These are phyloP conservation scores for Eidolon dupreanum DNA, from an alignment of 2,797 vertebrate genomes.

Conservation along the genomic window DNA sequence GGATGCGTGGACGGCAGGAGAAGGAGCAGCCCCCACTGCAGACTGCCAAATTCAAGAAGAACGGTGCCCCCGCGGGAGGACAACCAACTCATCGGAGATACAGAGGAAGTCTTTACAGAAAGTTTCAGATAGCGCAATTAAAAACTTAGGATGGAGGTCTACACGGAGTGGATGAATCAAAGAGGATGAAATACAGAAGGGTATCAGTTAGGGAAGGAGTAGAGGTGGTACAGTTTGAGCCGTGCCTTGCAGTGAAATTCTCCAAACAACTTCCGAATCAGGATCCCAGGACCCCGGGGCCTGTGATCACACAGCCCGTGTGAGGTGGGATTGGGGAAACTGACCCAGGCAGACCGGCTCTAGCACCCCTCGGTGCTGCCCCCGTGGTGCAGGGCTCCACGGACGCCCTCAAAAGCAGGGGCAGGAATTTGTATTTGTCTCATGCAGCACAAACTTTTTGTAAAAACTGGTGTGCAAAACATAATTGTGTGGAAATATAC, in stretches of 20 bases:
- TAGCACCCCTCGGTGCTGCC: not conserved
- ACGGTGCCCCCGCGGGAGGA: rapidly evolving
- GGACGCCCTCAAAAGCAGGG: not conserved
- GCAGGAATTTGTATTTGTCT: not conserved
- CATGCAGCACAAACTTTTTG: not conserved
- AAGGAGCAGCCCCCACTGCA: not conserved
- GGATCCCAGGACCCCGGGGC: not conserved
- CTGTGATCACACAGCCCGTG: rapidly evolving
- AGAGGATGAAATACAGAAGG: not conserved
- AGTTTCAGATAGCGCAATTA: not conserved
- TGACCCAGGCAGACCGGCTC: not conserved
- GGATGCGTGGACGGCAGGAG: rapidly evolving
- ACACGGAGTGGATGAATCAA: not conserved
- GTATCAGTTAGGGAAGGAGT: not conserved
- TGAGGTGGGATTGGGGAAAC: rapidly evolving
- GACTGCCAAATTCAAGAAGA: not conserved
- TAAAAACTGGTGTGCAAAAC: not conserved
- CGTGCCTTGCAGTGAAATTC: not conserved
- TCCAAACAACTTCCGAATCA: not conserved
- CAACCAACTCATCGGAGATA: not conserved
- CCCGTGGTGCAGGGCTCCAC: not conserved
- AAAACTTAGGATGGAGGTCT: not conserved
- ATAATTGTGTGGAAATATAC: not conserved
- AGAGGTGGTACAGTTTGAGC: not conserved
- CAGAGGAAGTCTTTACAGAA: not conserved